Evolutionary conservation across 1,140 invertebrate genomes (phyloP), one percentile per base, ranked within the genome.

Genomic region (Aphaenogaster rudis): DNA sequence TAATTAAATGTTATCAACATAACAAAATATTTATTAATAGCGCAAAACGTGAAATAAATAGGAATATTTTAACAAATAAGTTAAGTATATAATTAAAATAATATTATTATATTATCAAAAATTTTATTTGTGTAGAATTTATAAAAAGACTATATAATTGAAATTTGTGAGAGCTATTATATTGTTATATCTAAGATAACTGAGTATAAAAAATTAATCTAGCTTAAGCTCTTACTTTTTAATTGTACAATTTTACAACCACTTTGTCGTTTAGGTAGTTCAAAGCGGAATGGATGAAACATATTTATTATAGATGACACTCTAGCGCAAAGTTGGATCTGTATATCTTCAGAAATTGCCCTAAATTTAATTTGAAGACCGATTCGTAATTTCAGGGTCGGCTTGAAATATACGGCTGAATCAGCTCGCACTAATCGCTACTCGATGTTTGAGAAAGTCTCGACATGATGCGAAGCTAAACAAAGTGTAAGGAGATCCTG

Each of bases 401-500:
- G 52, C 17, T 15, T 52, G 33, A 74, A 74, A 50, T 61, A 76
- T 39, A 50, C 15, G 11, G 45, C 13, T 67, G 54, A 82, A 89
- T 77, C 63, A 52, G 52, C 11, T 81, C 33, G 54, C 33, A 33
- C 54, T 42, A 66, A 39, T 64, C 28, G 39, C 9, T 42, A 13
- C 42, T 87, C 64, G 9, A 45, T 76, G 50, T 48, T 21, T 59
- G 48, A 71, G 54, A 54, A 90, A 77, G 13, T 66, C 76, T 77
- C 76, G 52, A 57, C 54, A 84, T 71, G 87, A 84, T 45, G 78
- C 86, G 78, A 84, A 36, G 59, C n/a, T 90, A 64, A 17, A 88
- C 33, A 61, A 54, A 52, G 57, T 71, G 28, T 78, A 78, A 91
- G 48, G 57, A 85, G 61, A 63, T 54, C 39, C 15, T 52, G 13